These are phyloP conservation scores for Drosophila acutilabella DNA, from an alignment of 2,888 invertebrate genomes.

Conservation along the genomic window DNA sequence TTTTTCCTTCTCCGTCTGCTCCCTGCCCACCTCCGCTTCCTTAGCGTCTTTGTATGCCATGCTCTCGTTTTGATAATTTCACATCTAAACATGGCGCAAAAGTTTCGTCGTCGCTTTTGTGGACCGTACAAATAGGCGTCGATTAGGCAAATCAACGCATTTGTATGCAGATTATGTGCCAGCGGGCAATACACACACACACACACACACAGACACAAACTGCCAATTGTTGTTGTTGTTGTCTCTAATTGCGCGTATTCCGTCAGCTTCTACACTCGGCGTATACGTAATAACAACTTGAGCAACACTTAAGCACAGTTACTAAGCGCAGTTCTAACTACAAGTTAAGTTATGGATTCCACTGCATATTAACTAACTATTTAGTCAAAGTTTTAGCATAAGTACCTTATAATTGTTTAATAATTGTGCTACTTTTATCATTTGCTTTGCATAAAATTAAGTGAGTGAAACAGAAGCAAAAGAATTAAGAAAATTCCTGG, in stretches of 20 bases:
- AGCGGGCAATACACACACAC: slow-evolving; percentile 54
- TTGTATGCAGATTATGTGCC: slow-evolving; percentile 81
- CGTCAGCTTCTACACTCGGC: slow-evolving; percentile 61
- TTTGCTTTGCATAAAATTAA: neutral
- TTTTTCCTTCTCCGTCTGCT: neutral
- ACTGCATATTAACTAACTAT: slow-evolving; percentile 8
- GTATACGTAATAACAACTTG: slow-evolving; percentile 62
- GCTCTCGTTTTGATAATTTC: slow-evolving; percentile 60
- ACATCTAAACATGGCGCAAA: slow-evolving; percentile 62
- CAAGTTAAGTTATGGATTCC: neutral
- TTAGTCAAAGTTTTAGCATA: slow-evolving; percentile 4
- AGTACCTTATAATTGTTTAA: neutral
- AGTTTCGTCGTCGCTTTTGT: slow-evolving; percentile 56
- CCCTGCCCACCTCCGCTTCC: neutral
- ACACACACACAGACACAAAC: slow-evolving; percentile 20
- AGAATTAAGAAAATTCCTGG: too few species aligned
- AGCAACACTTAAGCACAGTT: slow-evolving; percentile 30
- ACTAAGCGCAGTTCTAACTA: slow-evolving; percentile 2
- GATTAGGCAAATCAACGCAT: slow-evolving; percentile 82
- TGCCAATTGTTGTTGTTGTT: slow-evolving; percentile 31
- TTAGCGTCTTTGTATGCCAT: neutral
- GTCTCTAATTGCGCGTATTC: slow-evolving; percentile 75
- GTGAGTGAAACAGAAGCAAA: neutral
- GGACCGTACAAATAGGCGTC: slow-evolving; percentile 78
- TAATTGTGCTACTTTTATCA: neutral